Percentiles rank a stretch among this genome's conserved stretches.
These are phyloP conservation scores for Drosophila limbata DNA, from an alignment of 2,888 invertebrate genomes.

Conservation along the genomic window DNA sequence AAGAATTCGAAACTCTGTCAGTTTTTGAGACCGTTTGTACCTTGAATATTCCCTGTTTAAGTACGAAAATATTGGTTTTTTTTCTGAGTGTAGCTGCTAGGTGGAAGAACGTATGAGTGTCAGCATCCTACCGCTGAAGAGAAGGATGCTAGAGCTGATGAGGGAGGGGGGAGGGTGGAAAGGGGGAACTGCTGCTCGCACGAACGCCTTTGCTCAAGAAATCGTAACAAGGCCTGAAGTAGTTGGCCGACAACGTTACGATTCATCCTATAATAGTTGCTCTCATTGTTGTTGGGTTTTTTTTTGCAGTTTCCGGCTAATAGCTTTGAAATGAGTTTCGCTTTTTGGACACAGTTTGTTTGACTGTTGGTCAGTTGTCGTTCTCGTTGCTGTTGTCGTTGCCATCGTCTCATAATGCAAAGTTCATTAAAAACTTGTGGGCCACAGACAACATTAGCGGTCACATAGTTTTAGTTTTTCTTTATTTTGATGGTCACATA, in stretches of 20 bases:
- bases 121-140: conserved; percentile 27
- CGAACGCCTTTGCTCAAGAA: conserved; percentile 53
- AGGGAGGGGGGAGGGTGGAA: not conserved
- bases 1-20: too few species aligned
- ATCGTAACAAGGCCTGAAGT: conserved; percentile 37
- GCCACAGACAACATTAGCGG: conserved; percentile 52
- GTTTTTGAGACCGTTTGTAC: too few species aligned
- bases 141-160: not conserved
- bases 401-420: conserved; percentile 38
- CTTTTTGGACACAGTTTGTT: conserved; percentile 51
- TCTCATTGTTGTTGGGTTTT: conserved; percentile 7
- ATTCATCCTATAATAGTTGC: conserved; percentile 18
- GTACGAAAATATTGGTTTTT: too few species aligned
- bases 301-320: conserved; percentile 64
- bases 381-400: conserved; percentile 1
- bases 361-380: conserved; percentile 34
- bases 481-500: conserved; percentile 24
- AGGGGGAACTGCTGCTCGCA: conserved; percentile 31
- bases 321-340: conserved; percentile 78
- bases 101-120: conserved; percentile 31
- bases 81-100: not conserved
- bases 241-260: conserved; percentile 18
- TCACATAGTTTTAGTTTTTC: conserved; percentile 30
- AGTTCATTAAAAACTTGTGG: conserved; percentile 49
- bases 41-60: too few species aligned